Base-by-base conservation (phyloP, 2,797 vertebrate species). In the Oreochromis mossambicus region DNA sequence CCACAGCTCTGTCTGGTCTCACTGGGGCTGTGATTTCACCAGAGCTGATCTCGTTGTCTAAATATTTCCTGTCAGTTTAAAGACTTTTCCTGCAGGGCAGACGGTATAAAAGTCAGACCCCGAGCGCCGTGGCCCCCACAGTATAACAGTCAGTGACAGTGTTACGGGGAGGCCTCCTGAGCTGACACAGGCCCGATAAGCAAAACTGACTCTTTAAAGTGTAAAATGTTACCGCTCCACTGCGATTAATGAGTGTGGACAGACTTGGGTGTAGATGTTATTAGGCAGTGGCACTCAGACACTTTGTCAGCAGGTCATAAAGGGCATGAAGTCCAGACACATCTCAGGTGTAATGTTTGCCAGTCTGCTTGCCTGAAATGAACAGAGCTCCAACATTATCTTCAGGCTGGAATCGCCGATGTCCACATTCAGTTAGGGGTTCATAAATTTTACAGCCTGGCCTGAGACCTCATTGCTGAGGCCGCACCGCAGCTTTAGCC, bases 31-130 rank as follows among this genome's bases (percentile, higher is more conserved):
- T 76, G 88, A 94, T 92, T 89, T 91, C 89, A 92, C 81, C 93
- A 86, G 87, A 79, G 82, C 85, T 87, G 91, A 94, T 90, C 85
- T 85, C 90, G 91, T 92, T 96, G 90, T 95, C 91, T 95, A 94
- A 96, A 96, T 94, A 95, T 94, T 95, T 95, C 91, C 92, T 94
- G 91, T 93, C 90, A 51, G 85, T 91, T 92, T 95, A 89, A 96
- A 87, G 83, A 92, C 87, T 94, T 96, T 91, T 91, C 83, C 94
- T 95, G 95, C 83, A 92, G 73, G 81, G 83, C 90, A 82, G 88
- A 90, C 89, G 85, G 82, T 85, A 90, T 90, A 89, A 93, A 93
- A 91, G 73, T 93, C 91, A 92, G 78, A 86, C 32, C 80, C 82
- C n/a, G 83, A 81, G 61, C 79, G 26, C 76, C 77, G 46, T 24